Evolutionary conservation across 2,113 vertebrate genomes (phyloP).

Genomic region (Rutilus rutilus): DNA sequence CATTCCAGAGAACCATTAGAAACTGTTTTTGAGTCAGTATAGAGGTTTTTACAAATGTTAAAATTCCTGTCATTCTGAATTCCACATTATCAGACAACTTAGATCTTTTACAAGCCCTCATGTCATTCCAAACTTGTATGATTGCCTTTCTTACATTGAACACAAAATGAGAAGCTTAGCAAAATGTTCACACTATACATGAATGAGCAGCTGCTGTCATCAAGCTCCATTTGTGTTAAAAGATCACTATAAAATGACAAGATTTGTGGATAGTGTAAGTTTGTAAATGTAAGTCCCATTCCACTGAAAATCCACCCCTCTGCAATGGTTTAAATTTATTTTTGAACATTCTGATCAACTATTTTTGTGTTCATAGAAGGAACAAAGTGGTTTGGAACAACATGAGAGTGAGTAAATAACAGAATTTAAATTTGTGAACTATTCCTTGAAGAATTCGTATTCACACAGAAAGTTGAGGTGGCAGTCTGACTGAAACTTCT

Average conservation of each 20-base stretch:
- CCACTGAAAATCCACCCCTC: not conserved
- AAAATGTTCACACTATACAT: not conserved
- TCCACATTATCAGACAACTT: not conserved
- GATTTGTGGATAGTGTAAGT: not conserved
- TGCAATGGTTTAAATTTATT: too few relatives aligned
- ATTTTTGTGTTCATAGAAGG: not conserved
- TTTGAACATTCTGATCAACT: not conserved
- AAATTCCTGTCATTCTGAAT: not conserved
- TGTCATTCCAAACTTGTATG: not conserved
- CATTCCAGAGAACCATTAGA: not conserved
- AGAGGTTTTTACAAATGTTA: not conserved
- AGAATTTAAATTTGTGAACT: not conserved
- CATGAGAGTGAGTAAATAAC: not conserved
- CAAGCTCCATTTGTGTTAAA: not conserved
- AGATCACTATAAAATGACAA: not conserved
- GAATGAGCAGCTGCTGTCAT: not conserved
- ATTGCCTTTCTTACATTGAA: not conserved
- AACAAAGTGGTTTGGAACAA: not conserved
- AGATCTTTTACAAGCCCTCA: not conserved
- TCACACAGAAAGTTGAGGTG: not conserved
- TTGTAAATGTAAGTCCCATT: not conserved
- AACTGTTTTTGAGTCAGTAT: not conserved
- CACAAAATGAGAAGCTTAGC: not conserved
- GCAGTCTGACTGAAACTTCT: not conserved
- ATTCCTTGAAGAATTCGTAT: not conserved